Base-by-base conservation (phyloP, 2,888 invertebrate genomes). In the Gibbula magus region DNA sequence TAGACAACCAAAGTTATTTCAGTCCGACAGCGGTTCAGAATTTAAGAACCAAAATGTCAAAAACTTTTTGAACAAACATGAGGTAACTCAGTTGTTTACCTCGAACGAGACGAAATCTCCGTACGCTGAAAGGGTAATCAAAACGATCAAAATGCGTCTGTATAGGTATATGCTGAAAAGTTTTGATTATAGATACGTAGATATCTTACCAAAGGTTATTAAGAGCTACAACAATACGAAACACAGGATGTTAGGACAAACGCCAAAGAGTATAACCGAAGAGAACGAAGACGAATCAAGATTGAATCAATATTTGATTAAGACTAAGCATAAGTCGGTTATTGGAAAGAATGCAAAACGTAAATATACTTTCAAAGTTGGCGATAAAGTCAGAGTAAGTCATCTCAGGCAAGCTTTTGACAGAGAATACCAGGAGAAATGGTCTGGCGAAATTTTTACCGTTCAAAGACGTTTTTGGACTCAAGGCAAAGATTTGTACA, bases 391-490 rank as follows among this genome's bases (percentile, higher is more conserved):
- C 0, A 70, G 70, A 70, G 39, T 70, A 4, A 70, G 70, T 70
- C 70, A 39, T 20, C 18, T 70, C 5, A 70, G 78, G 52, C 29
- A 56, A 52, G 70, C 80, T 16, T 82, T 83, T 76, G 81, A 83
- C 35, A 61, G 79, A 61, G 80, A 84, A 77, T 81, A 84, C 32
- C 79, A 80, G 10, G 78, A 84, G 61, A 82, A 84, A 67, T 83
- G 82, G 83, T 80, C 80, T 8, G 82, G 80, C 0, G 80, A 84
- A 51, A 53, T 82, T 7, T 84, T 82, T 75, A 82, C 77, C 52
- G 45, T 84, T 0, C 16, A 77, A n/a, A 53, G 22, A 5, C 5
- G 75, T 79, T 16, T 80, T 78, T 45, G 79, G 45, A 74, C 20
- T 81, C 79, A 82, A 53, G 54, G 54, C 5, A 16, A 82, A n/a